Evolutionary conservation across 2,113 vertebrate genomes (phyloP), one percentile per base, ranked within the genome.

Genomic region (Hypomesus transpacificus): DNA sequence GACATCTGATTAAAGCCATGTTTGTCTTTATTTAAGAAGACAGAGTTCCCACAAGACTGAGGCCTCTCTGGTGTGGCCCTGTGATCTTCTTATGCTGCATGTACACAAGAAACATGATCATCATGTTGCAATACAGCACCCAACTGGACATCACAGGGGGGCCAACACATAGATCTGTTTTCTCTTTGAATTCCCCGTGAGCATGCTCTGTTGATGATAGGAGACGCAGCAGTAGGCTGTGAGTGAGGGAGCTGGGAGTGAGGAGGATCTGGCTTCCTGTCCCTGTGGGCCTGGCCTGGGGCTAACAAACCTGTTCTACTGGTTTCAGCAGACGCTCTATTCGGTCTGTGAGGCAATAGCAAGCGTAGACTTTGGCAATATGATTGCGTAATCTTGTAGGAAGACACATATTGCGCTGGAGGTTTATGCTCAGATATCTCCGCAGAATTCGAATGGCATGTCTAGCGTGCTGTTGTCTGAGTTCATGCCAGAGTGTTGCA

Each of bases 281-380:
- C 75, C 75, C 81, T 74, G 53, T 69, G 51, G 82, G 77, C 72
- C 74, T 54, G 67, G 67, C 60, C 20, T 70, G 73, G 77, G 70
- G 22, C 69, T 77, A 57, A 50, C 68, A 84, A 91, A 91, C 90
- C 82, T 84, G 91, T 87, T 61, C 18, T 75, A 88, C 90, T 65
- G 84, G 89, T 91, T 85, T 66, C 62, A 31, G 78, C 54, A 63
- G 66, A 80, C 6, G 79, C 75, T 56, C 20, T 70, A 14, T 54
- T 54, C 52, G 14, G 53, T 56, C 21, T 54, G 13, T 51, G 14
- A 17, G 26, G 24, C 52, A 53, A 18, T 68, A 53, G n/a, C 54
- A 56, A 6, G 53, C 18, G 14, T 46, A 46, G 18, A 16, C 53
- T 1, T 16, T 46, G 39, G 9, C 39, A 13, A 46, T 46, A 46